Conservation (phyloP, 2,113 vertebrate genomes). For the Hydrochoerus hydrochaeris region DNA sequence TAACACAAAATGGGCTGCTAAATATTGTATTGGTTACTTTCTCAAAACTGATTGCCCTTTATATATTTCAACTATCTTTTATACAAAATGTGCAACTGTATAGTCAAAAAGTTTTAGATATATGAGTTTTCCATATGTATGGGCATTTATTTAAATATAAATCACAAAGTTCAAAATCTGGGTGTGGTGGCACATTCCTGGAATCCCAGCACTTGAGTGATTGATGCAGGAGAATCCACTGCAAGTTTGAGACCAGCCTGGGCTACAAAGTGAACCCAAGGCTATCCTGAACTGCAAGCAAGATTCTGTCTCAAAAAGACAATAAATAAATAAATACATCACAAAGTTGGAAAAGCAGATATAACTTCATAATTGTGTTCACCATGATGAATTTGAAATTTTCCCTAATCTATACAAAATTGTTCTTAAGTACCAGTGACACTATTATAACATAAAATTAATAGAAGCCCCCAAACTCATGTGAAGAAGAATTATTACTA, state of each 20-base stretch:
- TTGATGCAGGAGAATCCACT: too few species aligned
- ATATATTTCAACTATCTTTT: background rate
- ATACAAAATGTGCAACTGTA: background rate
- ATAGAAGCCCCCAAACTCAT: constrained; percentile 62
- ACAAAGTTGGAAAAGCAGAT: constrained; percentile 64
- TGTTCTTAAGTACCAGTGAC: constrained; percentile 52
- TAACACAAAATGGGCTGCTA: background rate
- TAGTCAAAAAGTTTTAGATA: background rate
- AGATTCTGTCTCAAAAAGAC: too few species aligned
- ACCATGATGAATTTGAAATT: constrained; percentile 66
- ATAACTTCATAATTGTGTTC: constrained; percentile 65
- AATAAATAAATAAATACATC: constrained; percentile 43
- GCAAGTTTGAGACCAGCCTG: too few species aligned
- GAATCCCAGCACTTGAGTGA: too few species aligned
- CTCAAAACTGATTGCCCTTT: background rate
- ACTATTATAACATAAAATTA: constrained; percentile 71
- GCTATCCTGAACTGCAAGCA: too few species aligned
- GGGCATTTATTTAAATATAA: constrained; percentile 61
- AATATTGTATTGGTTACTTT: background rate
- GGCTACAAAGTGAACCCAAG: too few species aligned
- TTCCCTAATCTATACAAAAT: constrained; percentile 61
- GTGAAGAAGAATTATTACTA: background rate
- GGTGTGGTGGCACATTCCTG: too few species aligned
- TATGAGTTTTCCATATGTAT: background rate
- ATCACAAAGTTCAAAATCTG: background rate